A percentile compares a stretch with the other conserved stretches of the same genome.
Conservation (phyloP, 2,888 invertebrate genomes). For the Mimachlamys varia region DNA sequence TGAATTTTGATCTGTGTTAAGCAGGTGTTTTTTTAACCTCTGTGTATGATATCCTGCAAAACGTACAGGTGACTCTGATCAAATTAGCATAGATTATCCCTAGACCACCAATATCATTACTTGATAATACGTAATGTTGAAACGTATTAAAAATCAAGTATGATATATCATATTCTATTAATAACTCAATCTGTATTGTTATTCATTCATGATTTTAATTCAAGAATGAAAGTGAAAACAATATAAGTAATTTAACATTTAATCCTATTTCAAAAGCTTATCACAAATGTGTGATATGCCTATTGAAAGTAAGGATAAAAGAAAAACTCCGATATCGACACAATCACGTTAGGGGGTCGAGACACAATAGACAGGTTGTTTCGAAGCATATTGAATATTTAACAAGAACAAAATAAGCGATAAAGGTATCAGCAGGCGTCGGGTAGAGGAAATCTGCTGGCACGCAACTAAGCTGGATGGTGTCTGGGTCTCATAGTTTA, state of each 20-base stretch:
- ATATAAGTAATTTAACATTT: neutral
- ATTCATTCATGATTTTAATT: slow-evolving; percentile 9
- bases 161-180: neutral
- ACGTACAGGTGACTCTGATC: neutral
- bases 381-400: neutral
- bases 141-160: neutral
- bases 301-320: neutral
- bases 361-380: neutral
- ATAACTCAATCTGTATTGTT: slow-evolving; percentile 5
- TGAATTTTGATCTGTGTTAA: slow-evolving; percentile 31
- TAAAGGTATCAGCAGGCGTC: neutral
- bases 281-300: slow-evolving; percentile 15
- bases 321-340: neutral
- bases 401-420: neutral
- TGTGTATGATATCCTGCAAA: slow-evolving; percentile 3
- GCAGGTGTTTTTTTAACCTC: slow-evolving; percentile 27
- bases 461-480: neutral
- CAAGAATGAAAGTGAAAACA: slow-evolving; percentile 17
- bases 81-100: slow-evolving; percentile 11
- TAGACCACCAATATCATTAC: neutral
- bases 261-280: slow-evolving; percentile 21
- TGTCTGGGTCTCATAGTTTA: neutral
- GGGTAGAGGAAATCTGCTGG: neutral
- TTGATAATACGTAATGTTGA: neutral
- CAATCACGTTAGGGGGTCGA: neutral